Base-by-base conservation (phyloP, 1,140 invertebrate genomes). In the Papilio dardanus region DNA sequence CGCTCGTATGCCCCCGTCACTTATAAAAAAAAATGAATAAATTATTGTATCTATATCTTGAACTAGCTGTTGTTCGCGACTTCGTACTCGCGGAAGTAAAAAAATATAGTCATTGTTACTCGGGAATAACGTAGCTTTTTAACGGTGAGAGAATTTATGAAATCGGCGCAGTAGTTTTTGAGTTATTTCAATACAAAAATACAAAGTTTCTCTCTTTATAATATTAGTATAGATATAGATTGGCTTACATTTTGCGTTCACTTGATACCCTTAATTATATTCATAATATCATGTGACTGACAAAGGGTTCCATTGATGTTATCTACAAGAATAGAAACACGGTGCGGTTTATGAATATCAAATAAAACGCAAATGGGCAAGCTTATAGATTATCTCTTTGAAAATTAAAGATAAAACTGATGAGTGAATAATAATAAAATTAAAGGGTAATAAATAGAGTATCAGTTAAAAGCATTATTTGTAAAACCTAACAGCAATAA, bases 211-310 rank as follows among this genome's bases (percentile, higher is more conserved):
- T n/a, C n/a, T n/a, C n/a, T n/a, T n/a, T n/a, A n/a, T n/a, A n/a
- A n/a, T n/a, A n/a, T n/a, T n/a, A n/a, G n/a, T n/a, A n/a, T n/a
- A n/a, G n/a, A n/a, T n/a, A n/a, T n/a, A n/a, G n/a, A 40, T 68
- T 4, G 35, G 21, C 2, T 21, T 24, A 21, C 35, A 68, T 68
- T 68, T 35, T 68, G 66, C 33, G 66, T 35, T 5, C 35, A 68
- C 33, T 68, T 68, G 66, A 68, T 68, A 68, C n/a, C 35, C 66
- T 40, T 68, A 68, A 68, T 68, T 68, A 68, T 68, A 68, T 68
- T 68, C 66, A 68, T 40, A 68, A 40, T 35, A n/a, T 68, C 65
- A 67, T 68, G 33, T 40, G 66, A 31, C 65, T n/a, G 35, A 33
- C 66, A 19, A 68, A 68, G 66, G 66, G 66, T 68, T 68, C 40